Conservation (phyloP, 2,797 vertebrate genomes). For the Cynodonichthys magdalenae region DNA sequence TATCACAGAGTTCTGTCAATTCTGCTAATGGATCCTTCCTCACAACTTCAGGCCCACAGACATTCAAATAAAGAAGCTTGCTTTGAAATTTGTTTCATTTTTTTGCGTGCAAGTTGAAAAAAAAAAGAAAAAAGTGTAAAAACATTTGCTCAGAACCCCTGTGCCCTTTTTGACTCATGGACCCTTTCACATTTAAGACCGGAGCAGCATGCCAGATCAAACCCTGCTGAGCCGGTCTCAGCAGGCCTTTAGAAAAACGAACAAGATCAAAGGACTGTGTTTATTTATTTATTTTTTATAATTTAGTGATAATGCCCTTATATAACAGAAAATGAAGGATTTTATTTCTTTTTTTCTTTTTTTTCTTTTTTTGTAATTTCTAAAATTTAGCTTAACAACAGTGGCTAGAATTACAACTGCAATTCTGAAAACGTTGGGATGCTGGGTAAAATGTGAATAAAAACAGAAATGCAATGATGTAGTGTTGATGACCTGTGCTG, state of each 20-base stretch:
- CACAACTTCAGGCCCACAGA: neutral
- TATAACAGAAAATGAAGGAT: neutral
- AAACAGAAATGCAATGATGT: too few species aligned
- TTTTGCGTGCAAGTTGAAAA: neutral
- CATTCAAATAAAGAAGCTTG: conserved; percentile 6
- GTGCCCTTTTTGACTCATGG: conserved; percentile 25
- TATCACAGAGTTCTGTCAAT: conserved; percentile 3
- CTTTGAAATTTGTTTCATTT: neutral
- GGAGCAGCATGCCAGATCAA: conserved; percentile 12
- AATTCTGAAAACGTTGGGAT: too few species aligned
- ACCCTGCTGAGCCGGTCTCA: conserved; percentile 21
- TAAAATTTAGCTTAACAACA: neutral
- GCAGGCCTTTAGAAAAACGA: conserved; percentile 12
- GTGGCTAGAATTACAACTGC: neutral
- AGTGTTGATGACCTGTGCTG: too few species aligned
- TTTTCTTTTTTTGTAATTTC: neutral
- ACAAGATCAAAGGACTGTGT: conserved; percentile 21
- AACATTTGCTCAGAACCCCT: conserved; percentile 15
- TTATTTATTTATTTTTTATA: neutral
- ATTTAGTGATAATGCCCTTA: conserved; percentile 14
- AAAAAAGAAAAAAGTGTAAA: conserved; percentile 1
- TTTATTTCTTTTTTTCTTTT: too few species aligned
- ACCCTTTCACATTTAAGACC: conserved; percentile 57
- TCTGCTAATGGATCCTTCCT: neutral
- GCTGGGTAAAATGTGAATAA: neutral